Base-by-base conservation (phyloP, 2,797 vertebrate species). In the Phoebastria nigripes region DNA sequence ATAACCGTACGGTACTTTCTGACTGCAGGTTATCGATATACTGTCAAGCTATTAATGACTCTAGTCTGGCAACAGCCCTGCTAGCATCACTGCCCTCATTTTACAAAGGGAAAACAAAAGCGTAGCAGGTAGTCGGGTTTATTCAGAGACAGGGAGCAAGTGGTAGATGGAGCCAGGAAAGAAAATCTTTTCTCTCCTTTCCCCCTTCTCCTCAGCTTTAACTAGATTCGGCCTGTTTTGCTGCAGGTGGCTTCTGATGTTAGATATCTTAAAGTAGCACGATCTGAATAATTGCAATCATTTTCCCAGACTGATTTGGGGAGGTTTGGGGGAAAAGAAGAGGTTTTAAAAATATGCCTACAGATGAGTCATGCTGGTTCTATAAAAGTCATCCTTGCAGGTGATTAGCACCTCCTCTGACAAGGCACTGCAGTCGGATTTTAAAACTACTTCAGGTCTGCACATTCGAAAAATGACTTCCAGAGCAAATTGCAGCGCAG, bases 271-370 rank as follows among this genome's bases (percentile, higher is more conserved):
- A 79, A 78, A 72, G 89, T 55, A 96, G 93, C 76, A 59, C 2
- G 25, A 95, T 94, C 82, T 93, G 95, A 97, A 96, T 95, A 96
- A 97, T 95, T 95, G 94, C 92, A 96, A 87, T 96, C 90, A 94
- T 95, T 96, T 96, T 91, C 24, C 81, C 87, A 92, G 93, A 86
- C 89, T 89, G 93, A 96, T 93, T 61, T 89, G 67, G 88, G 89
- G 63, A 97, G 56, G 56, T 95, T 24, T 95, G 54, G 89, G 89
- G 87, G 62, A 93, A 96, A 96, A 95, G 82, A 96, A 96, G 84
- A 91, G 71, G 87, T 89, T 96, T 97, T 93, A 88, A 96, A 97
- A 96, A 96, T 91, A 89, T 95, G 94, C 89, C 89, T 90, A 52
- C 72, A 81, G 94, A 95, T 97, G 95, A 96, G 69, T 96, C 95